These are phyloP conservation scores for Talpa occidentalis DNA, from an alignment of 2,113 vertebrate species.

Conservation along the genomic window DNA sequence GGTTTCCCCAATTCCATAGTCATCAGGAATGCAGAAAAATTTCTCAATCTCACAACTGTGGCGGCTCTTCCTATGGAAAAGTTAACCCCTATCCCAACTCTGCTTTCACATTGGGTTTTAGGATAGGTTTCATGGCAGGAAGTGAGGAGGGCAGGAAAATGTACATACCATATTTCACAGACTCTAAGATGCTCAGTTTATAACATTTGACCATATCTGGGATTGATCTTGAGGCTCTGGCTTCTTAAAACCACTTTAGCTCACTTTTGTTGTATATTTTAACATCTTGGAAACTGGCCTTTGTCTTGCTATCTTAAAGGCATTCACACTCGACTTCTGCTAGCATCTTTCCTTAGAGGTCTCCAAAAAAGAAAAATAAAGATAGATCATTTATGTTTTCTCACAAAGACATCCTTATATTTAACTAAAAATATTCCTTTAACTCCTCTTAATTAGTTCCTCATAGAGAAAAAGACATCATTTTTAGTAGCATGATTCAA, in stretches of 20 bases:
- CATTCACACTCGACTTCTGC: neutral
- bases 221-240: neutral
- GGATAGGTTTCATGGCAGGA: neutral
- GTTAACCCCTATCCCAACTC: neutral
- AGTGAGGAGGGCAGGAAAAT: neutral
- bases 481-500: neutral
- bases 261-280: neutral
- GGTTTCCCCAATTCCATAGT: neutral
- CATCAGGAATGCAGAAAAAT: neutral
- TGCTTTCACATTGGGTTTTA: neutral
- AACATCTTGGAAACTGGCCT: neutral
- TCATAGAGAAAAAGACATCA: neutral
- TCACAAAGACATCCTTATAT: neutral
- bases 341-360: neutral
- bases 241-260: neutral
- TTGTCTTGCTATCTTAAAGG: neutral
- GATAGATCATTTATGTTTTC: neutral
- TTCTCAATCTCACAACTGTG: neutral
- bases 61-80: neutral
- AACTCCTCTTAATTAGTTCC: neutral
- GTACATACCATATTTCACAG: neutral
- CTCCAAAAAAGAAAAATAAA: slow-evolving; percentile 22
- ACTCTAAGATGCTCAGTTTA: neutral
- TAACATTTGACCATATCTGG: neutral
- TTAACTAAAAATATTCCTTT: neutral